phyloP scores from a whole-genome alignment of 2,797 vertebrate genomes.

The Pseudochromis fuscus region DNA sequence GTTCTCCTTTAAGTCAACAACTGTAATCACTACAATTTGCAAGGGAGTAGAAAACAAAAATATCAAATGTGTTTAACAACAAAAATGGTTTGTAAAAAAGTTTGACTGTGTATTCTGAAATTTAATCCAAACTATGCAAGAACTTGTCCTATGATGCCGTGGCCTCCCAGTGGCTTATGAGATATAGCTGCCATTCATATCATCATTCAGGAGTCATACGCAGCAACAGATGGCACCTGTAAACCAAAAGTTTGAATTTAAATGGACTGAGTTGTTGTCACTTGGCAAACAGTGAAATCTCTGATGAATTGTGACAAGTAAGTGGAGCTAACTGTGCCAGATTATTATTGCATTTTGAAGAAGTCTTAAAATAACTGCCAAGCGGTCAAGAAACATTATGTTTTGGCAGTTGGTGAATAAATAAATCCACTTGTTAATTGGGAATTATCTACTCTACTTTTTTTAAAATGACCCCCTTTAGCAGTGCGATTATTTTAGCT shows the following conservation, averaged over 20 bases:
- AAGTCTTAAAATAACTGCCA: conserved; percentile 2
- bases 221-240: conserved; percentile 37
- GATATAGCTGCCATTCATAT: conserved; percentile 8
- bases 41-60: neutral
- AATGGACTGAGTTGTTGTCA: conserved; percentile 4
- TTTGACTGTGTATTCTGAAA: conserved; percentile 2
- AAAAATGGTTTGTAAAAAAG: too few relatives aligned
- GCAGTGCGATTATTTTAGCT: neutral
- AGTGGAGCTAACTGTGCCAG: too few relatives aligned
- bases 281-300: too few relatives aligned
- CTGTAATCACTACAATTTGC: neutral
- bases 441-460: too few relatives aligned
- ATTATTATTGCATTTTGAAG: too few relatives aligned
- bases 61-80: neutral
- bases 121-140: neutral
- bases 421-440: neutral
- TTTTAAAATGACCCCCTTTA: neutral
- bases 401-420: neutral
- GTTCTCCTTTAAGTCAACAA: neutral
- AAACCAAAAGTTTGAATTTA: conserved; percentile 9
- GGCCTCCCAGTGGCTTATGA: too few relatives aligned
- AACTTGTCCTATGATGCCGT: conserved; percentile 1
- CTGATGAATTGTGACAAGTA: too few relatives aligned
- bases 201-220: conserved; percentile 14
- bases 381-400: neutral